These are phyloP conservation scores for Xiphydria camelus DNA, from an alignment of 2,888 invertebrate species.

Conservation along the genomic window DNA sequence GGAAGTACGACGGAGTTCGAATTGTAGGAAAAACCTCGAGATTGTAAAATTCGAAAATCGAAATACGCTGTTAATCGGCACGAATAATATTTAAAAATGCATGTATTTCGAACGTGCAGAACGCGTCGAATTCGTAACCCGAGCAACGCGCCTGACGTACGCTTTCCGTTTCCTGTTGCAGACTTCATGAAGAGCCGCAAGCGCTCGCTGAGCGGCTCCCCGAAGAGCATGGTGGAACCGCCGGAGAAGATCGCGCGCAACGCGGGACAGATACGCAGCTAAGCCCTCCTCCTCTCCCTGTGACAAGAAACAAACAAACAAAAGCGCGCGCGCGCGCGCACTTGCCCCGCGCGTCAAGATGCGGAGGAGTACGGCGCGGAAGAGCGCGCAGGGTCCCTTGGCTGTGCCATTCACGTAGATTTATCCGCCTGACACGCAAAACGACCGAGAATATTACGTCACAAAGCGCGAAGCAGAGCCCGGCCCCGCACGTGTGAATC, in stretches of 20 bases:
- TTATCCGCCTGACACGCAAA: slow-evolving; percentile 36
- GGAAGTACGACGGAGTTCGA: no score
- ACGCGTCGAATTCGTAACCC: no score
- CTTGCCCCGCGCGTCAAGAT: neutral
- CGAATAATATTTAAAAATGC: no score
- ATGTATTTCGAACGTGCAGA: no score
- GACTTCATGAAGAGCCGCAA: slow-evolving; percentile 72
- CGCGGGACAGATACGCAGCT: slow-evolving; percentile 56
- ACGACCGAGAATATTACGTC: slow-evolving; percentile 8
- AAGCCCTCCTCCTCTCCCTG: slow-evolving; percentile 28
- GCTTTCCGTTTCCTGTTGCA: slow-evolving; percentile 59
- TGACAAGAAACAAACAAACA: neutral
- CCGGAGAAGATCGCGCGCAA: slow-evolving; percentile 57
- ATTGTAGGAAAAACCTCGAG: no score
- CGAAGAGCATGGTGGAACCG: slow-evolving; percentile 57
- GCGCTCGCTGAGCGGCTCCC: slow-evolving; percentile 60
- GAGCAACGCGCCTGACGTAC: slow-evolving; percentile 9
- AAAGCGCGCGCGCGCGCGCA: neutral
- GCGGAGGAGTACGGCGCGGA: slow-evolving; percentile 11
- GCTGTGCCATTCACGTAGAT: slow-evolving; percentile 56
- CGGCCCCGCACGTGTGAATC: neutral
- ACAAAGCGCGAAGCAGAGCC: slow-evolving; percentile 22
- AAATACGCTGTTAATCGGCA: no score
- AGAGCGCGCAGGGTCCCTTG: slow-evolving; percentile 46
- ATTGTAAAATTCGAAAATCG: no score